Conservation (phyloP, 2,888 invertebrate genomes). For the Sinopyrophorus schimmeli region DNA sequence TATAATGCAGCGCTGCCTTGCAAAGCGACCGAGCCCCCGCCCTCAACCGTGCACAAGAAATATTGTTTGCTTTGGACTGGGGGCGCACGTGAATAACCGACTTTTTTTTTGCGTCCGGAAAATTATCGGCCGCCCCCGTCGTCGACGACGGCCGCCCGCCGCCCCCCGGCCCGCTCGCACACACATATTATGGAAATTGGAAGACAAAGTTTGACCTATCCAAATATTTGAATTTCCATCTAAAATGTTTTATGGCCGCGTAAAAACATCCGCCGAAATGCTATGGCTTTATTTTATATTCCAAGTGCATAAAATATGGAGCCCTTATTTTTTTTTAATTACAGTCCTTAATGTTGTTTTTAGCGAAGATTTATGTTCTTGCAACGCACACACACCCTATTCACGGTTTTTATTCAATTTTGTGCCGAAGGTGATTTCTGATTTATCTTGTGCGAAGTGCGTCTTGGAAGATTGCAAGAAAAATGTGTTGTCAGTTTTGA, state of each 20-base stretch:
- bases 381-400: too few species aligned
- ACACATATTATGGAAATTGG: conserved; percentile 17
- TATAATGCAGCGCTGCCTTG: conserved; percentile 27
- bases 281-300: too few species aligned
- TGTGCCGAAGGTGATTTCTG: too few species aligned
- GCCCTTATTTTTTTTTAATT: too few species aligned
- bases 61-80: conserved; percentile 20
- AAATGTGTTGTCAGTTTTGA: too few species aligned
- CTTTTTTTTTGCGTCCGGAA: conserved; percentile 18
- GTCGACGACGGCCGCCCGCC: too few species aligned
- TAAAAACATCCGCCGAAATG: not conserved
- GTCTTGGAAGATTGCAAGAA: too few species aligned
- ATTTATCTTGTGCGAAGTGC: too few species aligned
- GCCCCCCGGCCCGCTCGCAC: conserved; percentile 9
- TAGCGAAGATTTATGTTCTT: too few species aligned
- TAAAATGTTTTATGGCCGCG: conserved; percentile 11
- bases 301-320: too few species aligned
- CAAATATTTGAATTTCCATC: conserved; percentile 16
- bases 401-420: too few species aligned
- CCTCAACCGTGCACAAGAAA: conserved; percentile 9
- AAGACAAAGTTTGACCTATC: conserved; percentile 18
- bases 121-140: conserved; percentile 15
- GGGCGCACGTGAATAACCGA: conserved; percentile 18
- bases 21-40: conserved; percentile 22
- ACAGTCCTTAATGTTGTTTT: too few species aligned